Base-by-base conservation (phyloP, 2,797 vertebrate species). In the Synaphobranchus kaupii region DNA sequence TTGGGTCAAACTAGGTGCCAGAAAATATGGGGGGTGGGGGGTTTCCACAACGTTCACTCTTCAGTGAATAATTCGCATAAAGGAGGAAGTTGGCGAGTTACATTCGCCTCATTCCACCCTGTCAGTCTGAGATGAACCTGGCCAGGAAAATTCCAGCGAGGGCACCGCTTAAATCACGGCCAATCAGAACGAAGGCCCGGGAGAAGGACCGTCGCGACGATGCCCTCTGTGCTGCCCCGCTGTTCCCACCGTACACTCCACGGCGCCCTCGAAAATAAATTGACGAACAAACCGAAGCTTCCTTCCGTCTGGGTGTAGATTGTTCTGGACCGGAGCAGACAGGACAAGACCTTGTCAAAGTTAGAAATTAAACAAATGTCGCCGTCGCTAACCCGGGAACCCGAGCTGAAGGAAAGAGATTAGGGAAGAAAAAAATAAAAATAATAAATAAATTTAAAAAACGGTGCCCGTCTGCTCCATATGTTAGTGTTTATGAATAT, bases 81-180 rank as follows among this genome's bases (percentile, higher is more conserved):
- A 93, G 91, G 90, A 94, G 93, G 94, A 95, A 95, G 94, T 94
- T 88, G 89, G 93, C 93, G 89, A 91, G 90, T 93, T 93, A 91
- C 34, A 78, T 78, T 89, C 84, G 83, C 88, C 89, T 92, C 89
- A 90, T 92, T 90, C 91, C 92, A 91, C 90, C 88, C 89, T 90
- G 88, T 89, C 89, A 88, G 22, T 50, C 47, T 31, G 7, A 34
- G n/a, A n/a, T 13, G 63, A 20, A 73, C 63, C n/a, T 20, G 8
- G 13, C 47, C 3, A n/a, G 66, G 83, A 82, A 52, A 78, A 1
- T 52, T 34, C 20, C 15, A 12, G 12, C 81, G 22, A 56, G 50
- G 34, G 7, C 54, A 44, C 15, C 39, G 6, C 34, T 20, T 31
- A 20, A 50, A 7, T 48, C 31, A 48, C 76, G 1, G 76, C 76